A percentile compares a stretch with the other conserved stretches of the same genome.
phyloP scores from a whole-genome alignment of 2,888 invertebrate genomes.

The Polymixis lichenea region DNA sequence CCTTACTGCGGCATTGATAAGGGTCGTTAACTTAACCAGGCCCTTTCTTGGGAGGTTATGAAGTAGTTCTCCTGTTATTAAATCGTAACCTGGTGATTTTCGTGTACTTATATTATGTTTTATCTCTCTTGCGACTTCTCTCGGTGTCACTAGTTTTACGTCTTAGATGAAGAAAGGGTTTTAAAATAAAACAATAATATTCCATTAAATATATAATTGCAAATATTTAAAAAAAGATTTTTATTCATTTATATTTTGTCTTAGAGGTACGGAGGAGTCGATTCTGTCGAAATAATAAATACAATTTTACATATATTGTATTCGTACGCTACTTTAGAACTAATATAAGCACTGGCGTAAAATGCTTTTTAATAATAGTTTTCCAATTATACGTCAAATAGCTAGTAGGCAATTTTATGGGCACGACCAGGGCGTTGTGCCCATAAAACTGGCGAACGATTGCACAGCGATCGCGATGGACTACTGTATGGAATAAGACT shows the following conservation, averaged over 20 bases:
- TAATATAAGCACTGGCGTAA: constrained; percentile 15
- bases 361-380: not conserved
- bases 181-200: constrained; percentile 24
- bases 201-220: constrained; percentile 53
- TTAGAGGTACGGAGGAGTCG: constrained; percentile 53
- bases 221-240: constrained; percentile 52
- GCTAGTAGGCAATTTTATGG: not conserved
- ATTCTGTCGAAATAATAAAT: constrained; percentile 46
- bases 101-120: too few species aligned
- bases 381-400: not conserved
- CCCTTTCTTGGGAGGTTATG: too few species aligned
- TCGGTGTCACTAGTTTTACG: too few species aligned
- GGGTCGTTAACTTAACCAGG: too few species aligned
- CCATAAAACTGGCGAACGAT: not conserved
- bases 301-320: constrained; percentile 31
- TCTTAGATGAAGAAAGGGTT: not conserved
- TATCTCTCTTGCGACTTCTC: too few species aligned
- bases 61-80: too few species aligned
- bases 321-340: constrained; percentile 18
- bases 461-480: not conserved
- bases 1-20: too few species aligned
- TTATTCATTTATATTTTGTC: constrained; percentile 54
- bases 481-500: constrained; percentile 19
- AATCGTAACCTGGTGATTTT: too few species aligned
- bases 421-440: not conserved